Base-by-base conservation (phyloP, 2,888 invertebrate species). In the Agapetus fuscipes region DNA sequence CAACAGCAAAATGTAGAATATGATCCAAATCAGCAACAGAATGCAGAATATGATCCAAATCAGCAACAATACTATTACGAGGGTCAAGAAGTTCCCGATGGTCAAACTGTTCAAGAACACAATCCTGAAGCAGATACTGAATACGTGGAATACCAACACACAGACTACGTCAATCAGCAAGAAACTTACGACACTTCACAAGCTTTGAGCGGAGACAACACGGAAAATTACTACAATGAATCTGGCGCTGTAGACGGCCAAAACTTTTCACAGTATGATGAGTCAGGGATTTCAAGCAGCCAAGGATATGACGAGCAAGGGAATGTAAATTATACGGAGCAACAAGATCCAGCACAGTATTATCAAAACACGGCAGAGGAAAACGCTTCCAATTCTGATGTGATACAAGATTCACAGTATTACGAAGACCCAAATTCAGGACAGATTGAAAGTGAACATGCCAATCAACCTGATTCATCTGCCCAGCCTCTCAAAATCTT, bases 401-500 rank as follows among this genome's bases (percentile, higher is more conserved):
- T n/a, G n/a, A n/a, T n/a, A n/a, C n/a, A n/a, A n/a, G n/a, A n/a
- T n/a, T n/a, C n/a, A n/a, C 15, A 5, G n/a, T n/a, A n/a, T n/a
- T n/a, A n/a, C n/a, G n/a, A n/a, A n/a, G n/a, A n/a, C n/a, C n/a
- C n/a, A n/a, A n/a, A n/a, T n/a, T n/a, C n/a, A n/a, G n/a, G n/a
- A n/a, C n/a, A n/a, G n/a, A n/a, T n/a, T 30, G 13, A 30, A 30
- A 16, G 27, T 16, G 12, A 16, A 3, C 14, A 11, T 9, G 20
- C 20, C 5, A 9, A 20, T 20, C 12, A 20, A 16, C 15, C 32
- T 14, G 13, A 15, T 24, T 11, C 20, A 14, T 16, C 10, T n/a
- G 36, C 27, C 13, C 33, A 47, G 30, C 47, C 47, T 3, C 32
- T 47, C 17, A 37, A 42, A 29, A 45, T 47, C 28, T 33, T 47